Base-by-base conservation (phyloP, 2,113 vertebrate species). In the Zosterops hypoxanthus region DNA sequence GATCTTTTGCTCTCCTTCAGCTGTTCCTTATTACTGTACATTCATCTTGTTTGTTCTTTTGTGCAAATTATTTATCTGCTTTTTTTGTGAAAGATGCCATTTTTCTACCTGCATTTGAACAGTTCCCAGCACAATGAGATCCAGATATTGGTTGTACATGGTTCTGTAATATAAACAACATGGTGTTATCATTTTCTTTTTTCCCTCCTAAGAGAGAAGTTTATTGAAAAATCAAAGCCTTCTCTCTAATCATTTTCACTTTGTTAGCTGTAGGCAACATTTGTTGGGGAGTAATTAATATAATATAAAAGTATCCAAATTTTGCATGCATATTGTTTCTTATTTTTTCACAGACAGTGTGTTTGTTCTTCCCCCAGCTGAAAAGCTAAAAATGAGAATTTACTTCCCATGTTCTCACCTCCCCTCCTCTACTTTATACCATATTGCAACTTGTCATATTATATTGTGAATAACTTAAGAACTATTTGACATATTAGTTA, bases 141-240 rank as follows among this genome's bases (percentile, higher is more conserved):
- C 60, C 92, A 93, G 60, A 86, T 23, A 90, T 47, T 66, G 49
- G 69, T 29, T 71, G 34, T 78, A 52, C 31, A 15, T 22, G 14
- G 33, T 44, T 26, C 82, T 84, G 57, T 57, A 96, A 90, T 6
- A 69, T 56, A 93, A 88, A 93, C 36, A 86, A 55, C 44, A 82
- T 5, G 0, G 72, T 72, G 49, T 93, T 95, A 93, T 72, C 25
- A 42, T 76, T 86, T 95, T 78, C 69, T 84, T 88, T 92, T 56
- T 71, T 63, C 26, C 57, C 76, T 88, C 64, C 59, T 83, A 92
- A 95, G n/a, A 90, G 79, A 64, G 36, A 29, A 86, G 60, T 42
- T 88, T 78, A 88, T 71, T 94, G 93, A 94, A 97, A 95, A 96
- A 94, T 93, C 92, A 90, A 95, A 97, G 93, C 49, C 41, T 86